These are phyloP conservation scores for Oasisia sp. DNA, from an alignment of 2,888 invertebrate genomes.

Conservation along the genomic window DNA sequence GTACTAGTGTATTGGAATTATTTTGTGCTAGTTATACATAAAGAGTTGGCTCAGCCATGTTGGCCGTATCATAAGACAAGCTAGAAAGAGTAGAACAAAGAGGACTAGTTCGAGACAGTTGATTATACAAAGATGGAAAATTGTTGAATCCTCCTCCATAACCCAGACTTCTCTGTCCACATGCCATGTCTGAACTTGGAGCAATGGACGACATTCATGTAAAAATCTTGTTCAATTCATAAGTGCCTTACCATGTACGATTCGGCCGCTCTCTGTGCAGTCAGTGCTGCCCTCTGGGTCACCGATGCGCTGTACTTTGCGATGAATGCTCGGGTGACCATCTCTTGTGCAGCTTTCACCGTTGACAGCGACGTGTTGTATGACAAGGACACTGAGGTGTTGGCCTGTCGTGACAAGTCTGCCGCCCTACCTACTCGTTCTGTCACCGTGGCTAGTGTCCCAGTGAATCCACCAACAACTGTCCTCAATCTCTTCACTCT, in stretches of 20 bases:
- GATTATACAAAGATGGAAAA: too few species aligned
- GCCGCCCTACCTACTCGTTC: background rate
- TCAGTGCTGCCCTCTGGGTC: background rate
- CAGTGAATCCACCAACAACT: background rate
- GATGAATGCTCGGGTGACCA: background rate
- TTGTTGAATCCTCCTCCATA: too few species aligned
- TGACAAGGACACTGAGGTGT: background rate
- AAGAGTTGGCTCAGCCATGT: too few species aligned
- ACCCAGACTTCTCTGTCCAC: too few species aligned
- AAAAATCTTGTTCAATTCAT: background rate
- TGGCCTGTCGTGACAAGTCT: background rate
- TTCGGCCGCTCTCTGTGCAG: background rate
- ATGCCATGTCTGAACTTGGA: too few species aligned
- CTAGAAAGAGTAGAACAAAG: too few species aligned
- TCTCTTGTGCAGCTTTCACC: background rate
- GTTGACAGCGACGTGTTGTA: background rate
- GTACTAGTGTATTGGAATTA: too few species aligned
- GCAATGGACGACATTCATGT: too few species aligned
- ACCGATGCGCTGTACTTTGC: background rate
- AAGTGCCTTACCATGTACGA: background rate
- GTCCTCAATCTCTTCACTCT: background rate
- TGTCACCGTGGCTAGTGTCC: background rate
- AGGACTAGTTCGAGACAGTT: too few species aligned
- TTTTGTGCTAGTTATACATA: too few species aligned
- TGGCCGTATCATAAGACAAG: too few species aligned